A percentile compares a stretch with the other conserved stretches of the same genome.
Evolutionary conservation across 1,140 invertebrate species (phyloP).

Genomic region (Brachionus asplanchnoidis): DNA sequence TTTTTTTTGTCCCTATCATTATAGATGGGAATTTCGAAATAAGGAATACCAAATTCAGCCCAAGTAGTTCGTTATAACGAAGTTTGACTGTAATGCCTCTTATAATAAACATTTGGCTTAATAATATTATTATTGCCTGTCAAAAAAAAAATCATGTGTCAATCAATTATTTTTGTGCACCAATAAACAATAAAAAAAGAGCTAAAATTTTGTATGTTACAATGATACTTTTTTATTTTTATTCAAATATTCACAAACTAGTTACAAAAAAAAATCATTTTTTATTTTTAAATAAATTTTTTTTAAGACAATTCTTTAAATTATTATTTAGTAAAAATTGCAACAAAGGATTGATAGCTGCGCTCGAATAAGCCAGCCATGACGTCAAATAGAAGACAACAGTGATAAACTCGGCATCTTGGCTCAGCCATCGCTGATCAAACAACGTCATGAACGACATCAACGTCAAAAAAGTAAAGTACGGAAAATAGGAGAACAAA

Average conservation of each 20-base stretch:
- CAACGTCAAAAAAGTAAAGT: conserved; percentile 25
- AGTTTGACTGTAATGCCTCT: no score
- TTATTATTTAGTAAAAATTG: conserved; percentile 34
- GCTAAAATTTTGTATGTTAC: no score
- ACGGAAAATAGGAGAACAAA: conserved; percentile 28
- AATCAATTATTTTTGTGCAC: no score
- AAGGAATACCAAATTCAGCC: no score
- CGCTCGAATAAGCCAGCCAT: conserved; percentile 23
- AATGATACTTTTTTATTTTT: no score
- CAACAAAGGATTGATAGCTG: conserved; percentile 22
- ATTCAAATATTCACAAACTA: not conserved
- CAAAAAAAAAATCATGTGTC: no score
- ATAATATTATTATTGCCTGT: no score
- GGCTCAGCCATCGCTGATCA: not conserved
- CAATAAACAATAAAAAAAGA: no score
- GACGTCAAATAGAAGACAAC: not conserved
- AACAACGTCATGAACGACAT: not conserved
- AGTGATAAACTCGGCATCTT: not conserved
- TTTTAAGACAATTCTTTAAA: conserved; percentile 20
- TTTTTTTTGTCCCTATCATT: no score
- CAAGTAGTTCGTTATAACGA: no score
- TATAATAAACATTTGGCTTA: no score
- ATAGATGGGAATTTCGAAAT: no score
- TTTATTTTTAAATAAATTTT: not conserved
- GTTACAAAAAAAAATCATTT: not conserved